phyloP scores from a whole-genome alignment of 1,140 invertebrate species.

The Zaprionus kolodkinae region DNA sequence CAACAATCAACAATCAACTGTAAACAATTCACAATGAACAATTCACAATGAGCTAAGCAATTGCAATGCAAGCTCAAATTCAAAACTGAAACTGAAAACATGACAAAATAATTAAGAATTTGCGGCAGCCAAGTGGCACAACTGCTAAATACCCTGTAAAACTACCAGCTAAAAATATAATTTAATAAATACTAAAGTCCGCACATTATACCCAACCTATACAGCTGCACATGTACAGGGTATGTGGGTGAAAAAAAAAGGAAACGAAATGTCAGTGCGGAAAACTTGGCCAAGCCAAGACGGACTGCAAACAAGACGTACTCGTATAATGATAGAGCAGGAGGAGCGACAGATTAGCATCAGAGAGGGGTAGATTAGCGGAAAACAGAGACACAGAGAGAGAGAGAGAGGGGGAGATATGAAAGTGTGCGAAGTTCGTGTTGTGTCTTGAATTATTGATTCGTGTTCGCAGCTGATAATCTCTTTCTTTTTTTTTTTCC shows the following conservation, averaged over 20 bases:
- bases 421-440: slow-evolving; percentile 25
- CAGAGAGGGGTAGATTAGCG: background rate
- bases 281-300: slow-evolving; percentile 60
- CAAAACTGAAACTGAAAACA: slow-evolving; percentile 19
- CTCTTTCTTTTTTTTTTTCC: background rate
- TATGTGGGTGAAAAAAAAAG: slow-evolving; percentile 45
- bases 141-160: slow-evolving; percentile 18
- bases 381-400: background rate
- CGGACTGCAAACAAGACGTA: slow-evolving; percentile 41
- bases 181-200: background rate
- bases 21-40: slow-evolving; percentile 33
- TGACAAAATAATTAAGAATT: slow-evolving; percentile 35
- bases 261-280: slow-evolving; percentile 74
- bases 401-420: background rate
- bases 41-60: slow-evolving; percentile 23
- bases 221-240: slow-evolving; percentile 5
- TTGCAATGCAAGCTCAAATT: slow-evolving; percentile 13
- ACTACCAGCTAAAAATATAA: background rate
- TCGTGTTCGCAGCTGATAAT: slow-evolving; percentile 19
- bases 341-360: slow-evolving; percentile 44
- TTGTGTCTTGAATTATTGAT: slow-evolving; percentile 19
- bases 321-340: slow-evolving; percentile 44
- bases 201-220: slow-evolving; percentile 8
- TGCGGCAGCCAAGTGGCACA: background rate
- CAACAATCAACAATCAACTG: slow-evolving; percentile 29